These are phyloP conservation scores for Anthopleura xanthogrammica DNA, from an alignment of 92 coral and sea anemone species.

Conservation along the genomic window DNA sequence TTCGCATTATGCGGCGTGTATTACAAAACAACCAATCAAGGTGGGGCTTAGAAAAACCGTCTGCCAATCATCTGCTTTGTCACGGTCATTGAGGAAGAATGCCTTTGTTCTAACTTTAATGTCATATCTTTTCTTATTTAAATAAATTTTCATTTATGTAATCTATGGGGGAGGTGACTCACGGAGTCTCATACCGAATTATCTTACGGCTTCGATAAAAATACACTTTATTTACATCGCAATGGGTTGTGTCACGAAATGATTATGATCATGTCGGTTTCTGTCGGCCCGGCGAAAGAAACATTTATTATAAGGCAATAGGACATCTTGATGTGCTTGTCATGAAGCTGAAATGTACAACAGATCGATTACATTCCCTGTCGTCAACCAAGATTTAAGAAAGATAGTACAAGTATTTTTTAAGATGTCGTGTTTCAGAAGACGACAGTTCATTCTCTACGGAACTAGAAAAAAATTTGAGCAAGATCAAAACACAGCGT, in stretches of 20 bases:
- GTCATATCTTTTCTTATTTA: conserved; percentile 20
- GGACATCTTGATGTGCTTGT: not conserved
- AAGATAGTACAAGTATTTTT: not conserved
- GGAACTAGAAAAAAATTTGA: not conserved
- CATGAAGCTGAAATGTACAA: not conserved
- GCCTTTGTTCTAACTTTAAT: conserved; percentile 31
- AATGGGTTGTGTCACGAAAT: not conserved
- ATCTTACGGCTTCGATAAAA: not conserved
- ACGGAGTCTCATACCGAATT: not conserved
- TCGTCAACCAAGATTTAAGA: not conserved
- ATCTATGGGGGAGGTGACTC: conserved; percentile 18
- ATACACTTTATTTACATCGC: not conserved
- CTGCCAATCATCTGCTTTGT: conserved; percentile 76
- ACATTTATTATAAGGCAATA: not conserved
- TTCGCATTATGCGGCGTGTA: conserved; percentile 35
- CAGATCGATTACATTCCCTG: conserved; percentile 3
- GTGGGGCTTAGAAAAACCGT: conserved; percentile 34
- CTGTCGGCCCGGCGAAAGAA: not conserved
- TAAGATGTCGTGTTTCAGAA: not conserved
- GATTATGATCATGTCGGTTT: not conserved
- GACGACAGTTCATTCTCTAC: not conserved
- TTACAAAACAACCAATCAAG: conserved; percentile 64
- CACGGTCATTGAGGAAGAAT: conserved; percentile 69
- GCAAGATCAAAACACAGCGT: not conserved
- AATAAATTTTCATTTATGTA: conserved; percentile 19